A percentile compares a stretch with the other conserved stretches of the same genome.
Conservation (phyloP, 2,888 invertebrate genomes). For the Rotaria magnacalcarata region DNA sequence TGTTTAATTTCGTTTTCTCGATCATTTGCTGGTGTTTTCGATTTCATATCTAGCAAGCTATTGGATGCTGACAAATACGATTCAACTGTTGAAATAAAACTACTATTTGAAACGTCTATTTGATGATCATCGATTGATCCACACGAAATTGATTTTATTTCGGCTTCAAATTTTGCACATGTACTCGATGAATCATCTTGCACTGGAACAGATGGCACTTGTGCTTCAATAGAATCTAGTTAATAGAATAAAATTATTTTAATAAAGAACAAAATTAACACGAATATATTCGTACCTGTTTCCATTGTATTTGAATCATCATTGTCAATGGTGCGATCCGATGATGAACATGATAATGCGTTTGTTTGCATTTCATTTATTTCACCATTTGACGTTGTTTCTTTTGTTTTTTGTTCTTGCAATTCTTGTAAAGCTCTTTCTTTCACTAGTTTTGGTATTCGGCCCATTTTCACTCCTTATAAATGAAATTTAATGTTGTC, state of each 20-base stretch:
- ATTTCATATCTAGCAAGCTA: neutral
- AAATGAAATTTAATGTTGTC: too few species aligned
- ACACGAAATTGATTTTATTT: neutral
- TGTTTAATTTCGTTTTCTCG: neutral
- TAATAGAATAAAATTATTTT: neutral
- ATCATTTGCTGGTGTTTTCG: neutral
- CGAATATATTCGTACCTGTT: neutral
- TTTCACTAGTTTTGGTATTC: constrained; percentile 45
- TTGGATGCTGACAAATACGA: neutral
- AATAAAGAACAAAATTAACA: neutral
- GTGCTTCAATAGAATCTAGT: neutral
- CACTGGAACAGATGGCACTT: neutral
- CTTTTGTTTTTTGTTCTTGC: constrained; percentile 10
- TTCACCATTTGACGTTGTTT: neutral
- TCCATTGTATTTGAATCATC: neutral
- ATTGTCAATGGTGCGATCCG: neutral
- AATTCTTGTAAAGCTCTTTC: constrained; percentile 38
- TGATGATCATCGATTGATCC: neutral
- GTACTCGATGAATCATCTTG: neutral
- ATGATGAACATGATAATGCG: neutral
- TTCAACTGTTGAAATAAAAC: too few species aligned
- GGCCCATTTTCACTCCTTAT: constrained; percentile 42
- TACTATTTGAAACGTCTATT: too few species aligned
- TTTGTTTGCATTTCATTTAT: neutral
- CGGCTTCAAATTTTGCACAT: neutral